These are phyloP conservation scores for Automeris io DNA, from an alignment of 2,888 invertebrate species.

Conservation along the genomic window DNA sequence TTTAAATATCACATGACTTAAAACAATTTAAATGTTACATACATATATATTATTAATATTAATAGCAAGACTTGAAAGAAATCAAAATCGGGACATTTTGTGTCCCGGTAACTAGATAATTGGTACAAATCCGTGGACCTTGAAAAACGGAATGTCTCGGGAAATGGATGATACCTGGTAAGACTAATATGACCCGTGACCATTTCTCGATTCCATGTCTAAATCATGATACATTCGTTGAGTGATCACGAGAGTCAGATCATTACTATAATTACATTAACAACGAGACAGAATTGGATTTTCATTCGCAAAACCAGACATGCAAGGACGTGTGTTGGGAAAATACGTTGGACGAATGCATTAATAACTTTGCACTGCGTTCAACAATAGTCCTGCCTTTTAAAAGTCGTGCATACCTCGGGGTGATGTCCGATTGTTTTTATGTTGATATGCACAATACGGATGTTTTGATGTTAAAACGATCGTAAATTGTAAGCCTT, in stretches of 20 bases:
- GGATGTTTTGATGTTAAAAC: not conserved
- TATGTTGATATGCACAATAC: conserved; percentile 2
- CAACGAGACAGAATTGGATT: conserved; percentile 30
- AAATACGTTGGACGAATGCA: conserved; percentile 14
- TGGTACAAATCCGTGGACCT: too few species aligned
- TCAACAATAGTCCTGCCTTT: conserved; percentile 60
- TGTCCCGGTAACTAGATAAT: too few species aligned
- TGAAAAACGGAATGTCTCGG: too few species aligned
- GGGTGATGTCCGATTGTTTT: conserved; percentile 64
- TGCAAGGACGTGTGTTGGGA: conserved; percentile 11
- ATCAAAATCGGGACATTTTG: too few species aligned
- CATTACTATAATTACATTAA: conserved; percentile 65
- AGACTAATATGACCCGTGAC: conserved; percentile 49
- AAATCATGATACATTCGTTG: conserved; percentile 60
- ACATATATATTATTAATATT: too few species aligned
- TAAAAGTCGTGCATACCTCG: conserved; percentile 63
- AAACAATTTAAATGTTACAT: too few species aligned
- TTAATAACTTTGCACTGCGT: conserved; percentile 34
- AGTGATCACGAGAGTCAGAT: conserved; percentile 59
- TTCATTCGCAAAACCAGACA: not conserved
- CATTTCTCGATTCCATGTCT: conserved; percentile 65
- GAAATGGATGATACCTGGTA: too few species aligned
- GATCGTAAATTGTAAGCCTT: not conserved
- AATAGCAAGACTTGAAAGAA: too few species aligned
- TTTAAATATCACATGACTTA: too few species aligned